Evolutionary conservation across 2,888 invertebrate species (phyloP), one percentile per base, ranked within the genome.

Genomic region (Neoascia interrupta): DNA sequence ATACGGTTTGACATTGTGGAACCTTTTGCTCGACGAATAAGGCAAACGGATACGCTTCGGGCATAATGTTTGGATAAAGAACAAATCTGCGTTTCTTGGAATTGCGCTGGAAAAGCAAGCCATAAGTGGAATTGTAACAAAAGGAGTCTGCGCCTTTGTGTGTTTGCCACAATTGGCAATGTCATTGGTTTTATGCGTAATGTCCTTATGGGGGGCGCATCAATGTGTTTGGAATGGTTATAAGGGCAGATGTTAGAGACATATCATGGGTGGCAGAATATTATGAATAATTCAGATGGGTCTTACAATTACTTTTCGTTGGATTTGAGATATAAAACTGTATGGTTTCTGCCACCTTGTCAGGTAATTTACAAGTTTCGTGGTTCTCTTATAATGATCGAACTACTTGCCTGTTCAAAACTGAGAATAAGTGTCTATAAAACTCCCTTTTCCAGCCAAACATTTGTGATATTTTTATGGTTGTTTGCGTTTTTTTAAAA

Each of bases 271-370:
- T 39, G 54, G 56, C 43, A 21, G 39, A 64, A 76, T n/a, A n/a
- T n/a, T n/a, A n/a, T 76, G 70, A 76, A 76, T 76, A 51, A 76
- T 76, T 70, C 76, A 76, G 53, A 37, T 36, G n/a, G n/a, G n/a
- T n/a, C n/a, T n/a, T n/a, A n/a, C n/a, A n/a, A n/a, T n/a, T n/a
- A n/a, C n/a, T n/a, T n/a, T n/a, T n/a, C n/a, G n/a, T n/a, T n/a
- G n/a, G n/a, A n/a, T n/a, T n/a, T n/a, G n/a, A n/a, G n/a, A n/a
- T n/a, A n/a, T n/a, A n/a, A n/a, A n/a, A n/a, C n/a, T n/a, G n/a
- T n/a, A n/a, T n/a, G n/a, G n/a, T n/a, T n/a, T n/a, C n/a, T n/a
- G n/a, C n/a, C n/a, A n/a, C n/a, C n/a, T n/a, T n/a, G n/a, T n/a
- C n/a, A n/a, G n/a, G n/a, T n/a, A n/a, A n/a, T n/a, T n/a, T n/a